Conservation (phyloP, 2,797 vertebrate genomes). For the Synaphobranchus kaupii region DNA sequence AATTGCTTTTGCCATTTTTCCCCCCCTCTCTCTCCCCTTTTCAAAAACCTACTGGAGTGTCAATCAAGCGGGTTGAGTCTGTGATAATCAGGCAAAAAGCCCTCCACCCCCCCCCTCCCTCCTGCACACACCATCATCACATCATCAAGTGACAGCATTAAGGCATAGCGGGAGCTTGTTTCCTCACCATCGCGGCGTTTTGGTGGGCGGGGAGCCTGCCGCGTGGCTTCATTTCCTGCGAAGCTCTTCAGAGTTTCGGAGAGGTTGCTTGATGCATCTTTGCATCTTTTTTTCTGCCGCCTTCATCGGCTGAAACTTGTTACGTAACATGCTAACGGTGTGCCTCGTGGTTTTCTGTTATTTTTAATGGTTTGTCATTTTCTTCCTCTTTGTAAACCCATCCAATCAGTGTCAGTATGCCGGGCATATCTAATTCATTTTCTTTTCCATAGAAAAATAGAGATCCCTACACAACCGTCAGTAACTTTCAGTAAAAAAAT, state of each 20-base stretch:
- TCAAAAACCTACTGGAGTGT: constrained; percentile 53
- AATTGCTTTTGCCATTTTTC: constrained; percentile 71
- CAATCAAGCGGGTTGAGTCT: constrained; percentile 71
- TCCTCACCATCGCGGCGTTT: not conserved
- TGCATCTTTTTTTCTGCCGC: not conserved
- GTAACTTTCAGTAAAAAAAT: not conserved
- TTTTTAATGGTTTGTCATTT: constrained; percentile 26
- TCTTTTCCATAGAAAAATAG: constrained; percentile 8
- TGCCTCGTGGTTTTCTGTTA: constrained; percentile 17
- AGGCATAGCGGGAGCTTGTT: constrained; percentile 46
- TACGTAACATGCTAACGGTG: constrained; percentile 33
- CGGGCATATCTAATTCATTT: constrained; percentile 34
- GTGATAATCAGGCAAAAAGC: constrained; percentile 72
- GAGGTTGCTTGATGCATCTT: not conserved
- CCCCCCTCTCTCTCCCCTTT: not conserved
- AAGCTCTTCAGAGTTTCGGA: not conserved
- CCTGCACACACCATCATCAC: constrained; percentile 51
- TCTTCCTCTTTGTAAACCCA: constrained; percentile 34
- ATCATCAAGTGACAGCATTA: constrained; percentile 63
- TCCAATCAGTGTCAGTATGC: constrained; percentile 39
- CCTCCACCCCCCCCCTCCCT: constrained; percentile 32
- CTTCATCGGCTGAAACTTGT: constrained; percentile 22
- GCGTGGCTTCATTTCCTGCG: constrained; percentile 16
- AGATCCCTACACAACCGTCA: not conserved
- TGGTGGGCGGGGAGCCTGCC: constrained; percentile 1